Base-by-base conservation (phyloP, 2,797 vertebrate species). In the Enteromius unitaeniatus region DNA sequence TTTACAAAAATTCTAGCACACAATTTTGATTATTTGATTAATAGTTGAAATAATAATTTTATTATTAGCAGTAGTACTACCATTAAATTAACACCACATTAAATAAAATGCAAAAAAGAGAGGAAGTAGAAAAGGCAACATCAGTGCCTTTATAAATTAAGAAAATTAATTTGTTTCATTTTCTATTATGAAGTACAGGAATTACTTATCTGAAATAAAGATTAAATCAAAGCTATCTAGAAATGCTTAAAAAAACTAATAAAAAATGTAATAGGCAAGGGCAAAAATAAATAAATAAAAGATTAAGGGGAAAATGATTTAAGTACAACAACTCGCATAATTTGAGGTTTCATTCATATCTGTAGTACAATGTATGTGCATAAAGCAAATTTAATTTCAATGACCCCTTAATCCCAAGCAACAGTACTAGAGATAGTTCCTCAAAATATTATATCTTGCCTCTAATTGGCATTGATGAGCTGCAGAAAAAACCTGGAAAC, bases 401-500 rank as follows among this genome's bases (percentile, higher is more conserved):
- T 11, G 13, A 40, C 4, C 34, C 9, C 9, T 10, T 11, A 67
- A 37, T 4, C 64, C 31, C 31, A 37, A 6, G 9, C 4, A 67
- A 68, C 6, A 40, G 65, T 14, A 37, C 34, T 67, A n/a, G 34
- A 68, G 6, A 68, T n/a, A 8, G 8, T 40, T 68, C 37, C 10
- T 15, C 26, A 62, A 62, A 17, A 14, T 14, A 62, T 11, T 28
- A 28, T 15, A 72, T 72, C 26, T 45, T 49, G 69, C 42, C 69
- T 72, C 23, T 53, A 78, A 79, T 79, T 49, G 51, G 53, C 67
- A 64, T 5, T 72, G 60, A 86, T 74, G 21, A 76, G 74, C 51
- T 68, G 13, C 67, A n/a, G 60, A 60, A 86, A 68, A 85, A 73
- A 65, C n/a, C 21, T 79, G 68, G 79, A 14, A 23, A 53, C 58